Conservation (phyloP, 2,797 vertebrate genomes). For the Bovichtus variegatus region DNA sequence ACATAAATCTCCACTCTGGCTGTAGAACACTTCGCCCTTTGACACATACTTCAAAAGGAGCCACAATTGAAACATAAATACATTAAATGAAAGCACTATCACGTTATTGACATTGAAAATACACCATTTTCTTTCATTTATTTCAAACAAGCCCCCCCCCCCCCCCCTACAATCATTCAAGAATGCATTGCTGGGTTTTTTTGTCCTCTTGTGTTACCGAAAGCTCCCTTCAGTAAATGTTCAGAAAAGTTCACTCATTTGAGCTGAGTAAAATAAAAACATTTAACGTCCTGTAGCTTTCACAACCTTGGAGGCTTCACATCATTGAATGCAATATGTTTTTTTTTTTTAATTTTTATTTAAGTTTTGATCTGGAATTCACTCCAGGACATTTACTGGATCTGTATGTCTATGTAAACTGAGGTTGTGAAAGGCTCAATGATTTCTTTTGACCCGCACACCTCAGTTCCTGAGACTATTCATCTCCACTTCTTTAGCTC, state of each 20-base stretch:
- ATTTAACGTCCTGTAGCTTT: constrained; percentile 49
- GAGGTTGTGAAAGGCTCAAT: constrained; percentile 58
- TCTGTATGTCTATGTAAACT: constrained; percentile 48
- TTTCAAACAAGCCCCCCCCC: constrained; percentile 34
- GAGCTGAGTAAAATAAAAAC: constrained; percentile 38
- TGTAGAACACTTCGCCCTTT: constrained; percentile 37
- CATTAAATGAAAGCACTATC: constrained; percentile 24
- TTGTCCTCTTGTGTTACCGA: constrained; percentile 30
- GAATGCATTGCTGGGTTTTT: constrained; percentile 9
- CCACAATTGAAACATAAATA: constrained; percentile 17
- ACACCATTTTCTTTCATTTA: constrained; percentile 41
- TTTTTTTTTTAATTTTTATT: constrained; percentile 14
- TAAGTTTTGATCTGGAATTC: constrained; percentile 46
- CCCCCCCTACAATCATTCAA: constrained; percentile 17
- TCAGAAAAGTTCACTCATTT: constrained; percentile 43
- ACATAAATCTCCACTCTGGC: constrained; percentile 15
- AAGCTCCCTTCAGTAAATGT: constrained; percentile 33
- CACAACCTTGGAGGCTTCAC: constrained; percentile 65
- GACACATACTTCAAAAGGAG: constrained; percentile 24
- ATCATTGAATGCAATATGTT: constrained; percentile 43
- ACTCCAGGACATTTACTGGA: constrained; percentile 41
- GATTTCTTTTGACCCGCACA: constrained; percentile 61
- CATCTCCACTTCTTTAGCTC: constrained; percentile 41
- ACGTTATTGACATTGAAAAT: constrained; percentile 60
- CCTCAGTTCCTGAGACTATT: constrained; percentile 48